Evolutionary conservation across 2,888 invertebrate genomes (phyloP), one percentile per base, ranked within the genome.

Genomic region (Stenolophus ochropezus): DNA sequence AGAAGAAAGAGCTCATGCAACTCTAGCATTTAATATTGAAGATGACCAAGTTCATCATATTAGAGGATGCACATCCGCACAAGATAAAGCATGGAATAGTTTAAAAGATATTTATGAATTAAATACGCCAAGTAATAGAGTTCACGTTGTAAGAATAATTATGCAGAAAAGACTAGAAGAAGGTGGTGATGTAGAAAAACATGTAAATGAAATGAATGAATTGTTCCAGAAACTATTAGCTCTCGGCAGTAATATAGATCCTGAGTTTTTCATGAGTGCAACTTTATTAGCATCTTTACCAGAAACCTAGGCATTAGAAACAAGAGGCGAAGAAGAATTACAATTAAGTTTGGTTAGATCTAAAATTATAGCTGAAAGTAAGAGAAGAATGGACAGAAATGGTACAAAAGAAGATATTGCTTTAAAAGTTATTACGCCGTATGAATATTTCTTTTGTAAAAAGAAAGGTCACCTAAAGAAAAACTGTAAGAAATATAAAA

Each of bases 201-300:
- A 74, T 49, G 74, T 74, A 3, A 74, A 74, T 49, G 16, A 20
- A 49, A 74, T 74, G 74, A 74, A 49, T 23, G 74, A 74, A 23
- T 49, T 74, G 16, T 49, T 74, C 6, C 74, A 74, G 2, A 47
- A 74, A 14, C 49, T 49, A 11, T 23, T 74, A 51, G 49, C 74
- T 6, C 18, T 74, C 1, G 74, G 27, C 47, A 23, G 14, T 51
- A 51, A 74, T 16, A 18, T 74, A 18, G 18, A 74, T 1, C 74
- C 74, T 6, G 51, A 74, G 4, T 27, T 27, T 27, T 27, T 27
- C 5, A 27, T 3, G 27, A 4, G 3, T 2, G 33, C 33, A 5
- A 2, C 33, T 8, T 33, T 33, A 8, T 33, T 33, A 8, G 33
- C 6, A 0, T 2, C 33, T 8, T 33, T 33, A 8, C 33, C 3